Evolutionary conservation across 2,888 invertebrate genomes (phyloP).

Genomic region (Spicauda simplicius): DNA sequence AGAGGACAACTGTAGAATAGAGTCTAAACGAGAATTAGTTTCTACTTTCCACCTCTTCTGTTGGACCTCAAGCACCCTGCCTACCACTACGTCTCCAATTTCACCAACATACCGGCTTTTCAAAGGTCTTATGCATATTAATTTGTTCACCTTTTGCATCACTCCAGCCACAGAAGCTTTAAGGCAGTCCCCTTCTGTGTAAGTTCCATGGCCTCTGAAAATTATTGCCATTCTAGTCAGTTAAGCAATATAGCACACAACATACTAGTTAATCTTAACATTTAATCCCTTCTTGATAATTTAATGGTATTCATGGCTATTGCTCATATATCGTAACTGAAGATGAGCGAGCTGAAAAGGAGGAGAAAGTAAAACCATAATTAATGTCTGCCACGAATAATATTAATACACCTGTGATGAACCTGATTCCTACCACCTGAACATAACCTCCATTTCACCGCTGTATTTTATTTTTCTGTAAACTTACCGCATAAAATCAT

Average conservation of each 20-base stretch:
- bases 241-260: background rate
- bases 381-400: too few species aligned
- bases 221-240: background rate
- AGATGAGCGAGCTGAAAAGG: too few species aligned
- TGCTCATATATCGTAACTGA: too few species aligned
- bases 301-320: too few species aligned
- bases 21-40: conserved; percentile 95
- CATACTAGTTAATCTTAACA: too few species aligned
- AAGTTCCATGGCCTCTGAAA: conserved; percentile 97
- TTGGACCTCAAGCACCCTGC: conserved; percentile 96
- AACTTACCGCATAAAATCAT: conserved; percentile 91
- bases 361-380: too few species aligned
- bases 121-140: conserved; percentile 95
- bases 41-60: conserved; percentile 98
- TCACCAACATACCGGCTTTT: conserved; percentile 97
- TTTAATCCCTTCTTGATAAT: too few species aligned
- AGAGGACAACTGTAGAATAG: conserved; percentile 93
- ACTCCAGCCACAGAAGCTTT: conserved; percentile 97
- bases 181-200: conserved; percentile 91
- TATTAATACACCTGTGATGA: too few species aligned
- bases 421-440: too few species aligned
- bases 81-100: conserved; percentile 98
- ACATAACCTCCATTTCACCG: too few species aligned
- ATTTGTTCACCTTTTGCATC: conserved; percentile 96
- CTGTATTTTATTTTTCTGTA: background rate